phyloP scores from a whole-genome alignment of 2,113 vertebrate genomes.

The Oryzias melastigma region DNA sequence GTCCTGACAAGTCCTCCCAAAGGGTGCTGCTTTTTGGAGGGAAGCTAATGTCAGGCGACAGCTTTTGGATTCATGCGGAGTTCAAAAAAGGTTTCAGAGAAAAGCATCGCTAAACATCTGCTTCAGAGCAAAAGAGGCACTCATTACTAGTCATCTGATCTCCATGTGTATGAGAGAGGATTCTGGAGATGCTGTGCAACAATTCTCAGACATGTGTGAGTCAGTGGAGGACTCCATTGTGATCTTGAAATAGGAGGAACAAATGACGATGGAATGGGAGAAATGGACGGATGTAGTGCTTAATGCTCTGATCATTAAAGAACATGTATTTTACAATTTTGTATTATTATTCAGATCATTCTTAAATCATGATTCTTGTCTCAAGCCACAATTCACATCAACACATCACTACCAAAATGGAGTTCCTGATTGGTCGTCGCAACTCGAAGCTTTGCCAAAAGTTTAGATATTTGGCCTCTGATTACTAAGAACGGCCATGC shows the following conservation, averaged over 20 bases:
- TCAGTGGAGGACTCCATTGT: not conserved
- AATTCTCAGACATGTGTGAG: slow-evolving; percentile 4
- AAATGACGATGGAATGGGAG: too few relatives aligned
- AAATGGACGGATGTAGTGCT: too few relatives aligned
- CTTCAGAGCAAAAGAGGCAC: slow-evolving; percentile 6
- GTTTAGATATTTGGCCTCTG: too few relatives aligned
- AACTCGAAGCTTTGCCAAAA: too few relatives aligned
- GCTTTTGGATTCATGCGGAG: slow-evolving; percentile 33
- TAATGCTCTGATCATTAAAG: too few relatives aligned
- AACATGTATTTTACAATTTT: too few relatives aligned
- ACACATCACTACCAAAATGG: too few relatives aligned
- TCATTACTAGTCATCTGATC: slow-evolving; percentile 24
- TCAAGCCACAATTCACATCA: too few relatives aligned
- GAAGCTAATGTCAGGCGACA: slow-evolving; percentile 24
- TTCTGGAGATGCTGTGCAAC: slow-evolving; percentile 20
- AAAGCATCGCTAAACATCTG: slow-evolving; percentile 38
- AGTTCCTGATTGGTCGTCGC: too few relatives aligned
- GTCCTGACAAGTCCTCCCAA: slow-evolving; percentile 8
- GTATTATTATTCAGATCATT: too few relatives aligned
- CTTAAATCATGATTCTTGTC: too few relatives aligned
- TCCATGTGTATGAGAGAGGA: not conserved
- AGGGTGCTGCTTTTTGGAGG: slow-evolving; percentile 7
- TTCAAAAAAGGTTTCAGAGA: slow-evolving; percentile 16
- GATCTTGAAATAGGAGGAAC: not conserved
- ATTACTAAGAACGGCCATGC: too few relatives aligned